Evolutionary conservation across 2,888 invertebrate species (phyloP), one percentile per base, ranked within the genome.

Genomic region (Tachina grossa): DNA sequence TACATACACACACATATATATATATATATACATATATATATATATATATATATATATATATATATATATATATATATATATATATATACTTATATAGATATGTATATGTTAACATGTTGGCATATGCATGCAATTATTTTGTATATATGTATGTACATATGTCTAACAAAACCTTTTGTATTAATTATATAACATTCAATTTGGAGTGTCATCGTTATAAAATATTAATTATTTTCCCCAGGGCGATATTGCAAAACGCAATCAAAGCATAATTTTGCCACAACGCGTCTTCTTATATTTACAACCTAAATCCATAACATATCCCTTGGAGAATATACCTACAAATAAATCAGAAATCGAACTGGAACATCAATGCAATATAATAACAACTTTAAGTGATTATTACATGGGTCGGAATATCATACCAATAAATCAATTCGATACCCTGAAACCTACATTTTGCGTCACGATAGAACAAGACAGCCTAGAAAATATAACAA

Each of bases 401-500:
- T 87, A 87, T 14, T 91, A 90, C n/a, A 90, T 90, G 19, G 83
- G 71, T 2, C 87, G 89, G 9, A 90, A 90, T 22, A 84, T 89
- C 0, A 89, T 91, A 22, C 87, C 89, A 22, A 59, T 90, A 47
- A 43, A 87, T 1, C 87, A 90, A 61, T 89, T 90, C 59, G 13
- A 81, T 1, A 22, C 76, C 43, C 69, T 87, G 6, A 88, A 85
- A 13, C 91, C 91, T 0, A 88, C 89, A 0, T 91, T 91, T 69
- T 88, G 90, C 1, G 47, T 91, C 66, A 89, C 88, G 9, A 87
- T 91, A 11, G 86, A 89, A 31, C 91, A 91, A 83, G 91, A 91
- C n/a, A 88, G 86, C 39, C 84, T 91, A 13, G 89, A 90, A 1
- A 89, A 91, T n/a, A 83, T 91, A 84, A 90, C 90, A 66, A 78